These are phyloP conservation scores for Propithecus perrieri DNA, from an alignment of 2,797 vertebrate species.

Conservation along the genomic window DNA sequence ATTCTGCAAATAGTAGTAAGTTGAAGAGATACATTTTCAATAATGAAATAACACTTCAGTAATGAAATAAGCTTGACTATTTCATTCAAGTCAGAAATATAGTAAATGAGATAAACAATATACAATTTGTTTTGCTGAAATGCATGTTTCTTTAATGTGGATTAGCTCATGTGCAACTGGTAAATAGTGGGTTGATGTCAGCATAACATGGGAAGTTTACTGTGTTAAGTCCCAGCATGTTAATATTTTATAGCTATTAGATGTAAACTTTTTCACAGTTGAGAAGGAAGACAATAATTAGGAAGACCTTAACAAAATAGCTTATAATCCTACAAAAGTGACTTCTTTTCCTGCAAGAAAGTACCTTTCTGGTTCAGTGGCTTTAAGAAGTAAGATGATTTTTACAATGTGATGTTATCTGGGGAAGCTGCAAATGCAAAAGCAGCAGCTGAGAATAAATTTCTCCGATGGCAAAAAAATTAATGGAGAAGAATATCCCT, in stretches of 20 bases:
- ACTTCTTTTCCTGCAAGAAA: constrained; percentile 2
- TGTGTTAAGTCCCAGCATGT: neutral
- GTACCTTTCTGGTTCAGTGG: neutral
- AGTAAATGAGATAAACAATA: constrained; percentile 1
- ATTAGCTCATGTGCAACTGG: neutral
- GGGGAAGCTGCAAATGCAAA: neutral
- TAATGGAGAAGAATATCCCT: neutral
- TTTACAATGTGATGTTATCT: neutral
- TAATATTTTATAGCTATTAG: neutral
- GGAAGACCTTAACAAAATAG: neutral
- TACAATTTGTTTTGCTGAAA: neutral
- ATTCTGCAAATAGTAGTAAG: neutral
- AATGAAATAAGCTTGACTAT: constrained; percentile 32
- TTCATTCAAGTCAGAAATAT: neutral
- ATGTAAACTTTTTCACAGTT: neutral
- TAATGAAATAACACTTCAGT: constrained; percentile 43
- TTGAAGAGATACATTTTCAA: neutral
- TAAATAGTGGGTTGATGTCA: neutral
- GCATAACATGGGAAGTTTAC: neutral
- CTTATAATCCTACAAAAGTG: neutral
- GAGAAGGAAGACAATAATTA: neutral
- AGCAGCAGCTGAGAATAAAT: neutral
- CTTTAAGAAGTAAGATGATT: constrained; percentile 6
- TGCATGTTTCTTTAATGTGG: neutral
- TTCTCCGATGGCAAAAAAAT: neutral